Percentiles rank a stretch among this genome's conserved stretches.
Conservation (phyloP, 2,113 vertebrate species). For the Microtus richardsoni region DNA sequence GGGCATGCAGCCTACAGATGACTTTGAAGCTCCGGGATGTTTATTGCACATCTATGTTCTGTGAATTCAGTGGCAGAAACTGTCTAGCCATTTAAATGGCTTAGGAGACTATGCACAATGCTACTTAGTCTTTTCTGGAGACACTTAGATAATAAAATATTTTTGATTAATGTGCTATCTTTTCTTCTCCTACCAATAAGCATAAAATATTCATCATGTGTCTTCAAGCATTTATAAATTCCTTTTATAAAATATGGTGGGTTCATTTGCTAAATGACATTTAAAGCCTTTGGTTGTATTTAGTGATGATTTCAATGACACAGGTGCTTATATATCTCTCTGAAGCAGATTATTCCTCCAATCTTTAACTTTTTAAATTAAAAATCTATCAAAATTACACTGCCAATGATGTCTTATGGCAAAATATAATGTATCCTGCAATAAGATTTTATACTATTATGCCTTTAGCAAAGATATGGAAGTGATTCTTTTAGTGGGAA, state of each 20-base stretch:
- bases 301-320: slow-evolving; percentile 30
- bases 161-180: slow-evolving; percentile 56
- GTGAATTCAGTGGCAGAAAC: slow-evolving; percentile 1
- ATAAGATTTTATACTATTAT: neutral
- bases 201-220: slow-evolving; percentile 55
- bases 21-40: slow-evolving; percentile 36
- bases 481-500: neutral
- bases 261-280: neutral
- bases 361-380: slow-evolving; percentile 48
- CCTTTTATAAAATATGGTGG: neutral
- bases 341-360: neutral
- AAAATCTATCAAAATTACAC: neutral
- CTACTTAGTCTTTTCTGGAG: slow-evolving; percentile 30
- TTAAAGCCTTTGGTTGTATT: slow-evolving; percentile 43
- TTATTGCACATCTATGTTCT: slow-evolving; percentile 18
- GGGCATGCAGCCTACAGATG: neutral
- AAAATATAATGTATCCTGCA: neutral
- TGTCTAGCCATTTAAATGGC: slow-evolving; percentile 51
- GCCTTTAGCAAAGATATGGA: neutral
- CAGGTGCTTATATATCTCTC: slow-evolving; percentile 33
- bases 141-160: slow-evolving; percentile 59
- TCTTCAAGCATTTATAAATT: slow-evolving; percentile 62
- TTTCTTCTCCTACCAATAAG: neutral
- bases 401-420: neutral
- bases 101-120: neutral